phyloP scores from a whole-genome alignment of 2,888 invertebrate genomes.

The Oithona nana region DNA sequence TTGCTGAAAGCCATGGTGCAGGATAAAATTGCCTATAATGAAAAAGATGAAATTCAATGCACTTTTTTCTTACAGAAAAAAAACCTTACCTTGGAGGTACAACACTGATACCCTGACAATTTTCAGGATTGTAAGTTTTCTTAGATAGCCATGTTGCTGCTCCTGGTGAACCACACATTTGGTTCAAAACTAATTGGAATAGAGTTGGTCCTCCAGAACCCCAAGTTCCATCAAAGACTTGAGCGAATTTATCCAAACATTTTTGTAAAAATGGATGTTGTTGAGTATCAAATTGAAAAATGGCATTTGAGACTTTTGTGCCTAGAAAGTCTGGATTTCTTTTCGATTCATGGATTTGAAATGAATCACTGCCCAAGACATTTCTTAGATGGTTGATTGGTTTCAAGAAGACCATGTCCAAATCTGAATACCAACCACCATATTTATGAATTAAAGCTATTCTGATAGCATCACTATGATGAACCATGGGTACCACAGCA shows the following conservation, averaged over 20 bases:
- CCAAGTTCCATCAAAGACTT: not conserved
- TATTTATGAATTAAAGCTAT: not conserved
- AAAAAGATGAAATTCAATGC: not conserved
- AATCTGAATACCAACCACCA: constrained; percentile 9
- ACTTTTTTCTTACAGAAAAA: no score
- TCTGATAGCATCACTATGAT: constrained; percentile 1
- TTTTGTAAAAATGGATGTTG: not conserved
- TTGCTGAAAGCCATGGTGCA: not conserved
- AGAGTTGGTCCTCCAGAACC: not conserved
- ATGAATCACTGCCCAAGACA: not conserved
- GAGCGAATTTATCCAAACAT: not conserved
- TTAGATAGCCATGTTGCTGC: not conserved
- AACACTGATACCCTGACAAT: not conserved
- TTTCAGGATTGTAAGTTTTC: not conserved
- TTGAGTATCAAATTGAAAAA: not conserved
- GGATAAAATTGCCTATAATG: not conserved
- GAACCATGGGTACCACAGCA: no score
- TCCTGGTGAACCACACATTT: not conserved
- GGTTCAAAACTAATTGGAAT: not conserved
- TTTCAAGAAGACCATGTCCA: constrained; percentile 10
- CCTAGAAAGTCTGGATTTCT: not conserved
- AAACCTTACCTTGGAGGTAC: not conserved
- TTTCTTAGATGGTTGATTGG: not conserved
- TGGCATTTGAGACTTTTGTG: not conserved
- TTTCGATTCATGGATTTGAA: not conserved